A percentile compares a stretch with the other conserved stretches of the same genome.
Evolutionary conservation across 92 coral and sea anemone genomes (phyloP).

Genomic region (Metridium senile): DNA sequence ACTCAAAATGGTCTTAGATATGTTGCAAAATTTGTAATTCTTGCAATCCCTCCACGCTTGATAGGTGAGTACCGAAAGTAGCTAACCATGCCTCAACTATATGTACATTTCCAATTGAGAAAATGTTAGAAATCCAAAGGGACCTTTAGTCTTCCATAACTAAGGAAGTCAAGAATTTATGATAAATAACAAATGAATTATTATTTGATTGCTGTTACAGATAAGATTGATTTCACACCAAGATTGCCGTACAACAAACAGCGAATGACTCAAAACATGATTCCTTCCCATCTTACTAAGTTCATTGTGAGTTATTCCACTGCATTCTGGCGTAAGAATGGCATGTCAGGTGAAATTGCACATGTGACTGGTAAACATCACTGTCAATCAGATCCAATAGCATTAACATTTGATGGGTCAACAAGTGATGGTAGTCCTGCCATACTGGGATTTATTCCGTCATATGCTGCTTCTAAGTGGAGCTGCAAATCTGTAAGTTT

Average conservation of each 20-base stretch:
- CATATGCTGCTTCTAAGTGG: conserved; percentile 90
- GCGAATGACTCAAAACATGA: conserved; percentile 68
- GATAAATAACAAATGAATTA: too few relatives aligned
- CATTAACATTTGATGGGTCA: conserved; percentile 77
- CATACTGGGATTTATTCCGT: conserved; percentile 82
- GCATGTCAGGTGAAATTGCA: conserved; percentile 83
- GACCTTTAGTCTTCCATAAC: too few relatives aligned
- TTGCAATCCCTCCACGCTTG: conserved; percentile 84
- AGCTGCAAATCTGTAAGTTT: conserved; percentile 67
- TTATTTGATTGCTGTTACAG: too few relatives aligned
- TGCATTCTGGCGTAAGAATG: conserved; percentile 94
- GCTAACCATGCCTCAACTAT: not conserved
- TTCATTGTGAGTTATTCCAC: conserved; percentile 82
- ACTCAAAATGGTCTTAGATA: conserved; percentile 63
- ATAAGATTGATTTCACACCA: conserved; percentile 75
- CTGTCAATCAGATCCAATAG: conserved; percentile 69
- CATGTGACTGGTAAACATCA: conserved; percentile 53
- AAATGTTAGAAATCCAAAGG: too few relatives aligned
- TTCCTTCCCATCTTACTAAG: conserved; percentile 80
- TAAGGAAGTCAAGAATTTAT: too few relatives aligned
- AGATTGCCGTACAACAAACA: conserved; percentile 76
- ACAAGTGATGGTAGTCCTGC: conserved; percentile 82
- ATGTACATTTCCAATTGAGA: not conserved
- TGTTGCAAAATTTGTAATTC: conserved; percentile 68
- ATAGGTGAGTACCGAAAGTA: conserved; percentile 46